Evolutionary conservation across 2,888 invertebrate genomes (phyloP).

Genomic region (Tipula lateralis): DNA sequence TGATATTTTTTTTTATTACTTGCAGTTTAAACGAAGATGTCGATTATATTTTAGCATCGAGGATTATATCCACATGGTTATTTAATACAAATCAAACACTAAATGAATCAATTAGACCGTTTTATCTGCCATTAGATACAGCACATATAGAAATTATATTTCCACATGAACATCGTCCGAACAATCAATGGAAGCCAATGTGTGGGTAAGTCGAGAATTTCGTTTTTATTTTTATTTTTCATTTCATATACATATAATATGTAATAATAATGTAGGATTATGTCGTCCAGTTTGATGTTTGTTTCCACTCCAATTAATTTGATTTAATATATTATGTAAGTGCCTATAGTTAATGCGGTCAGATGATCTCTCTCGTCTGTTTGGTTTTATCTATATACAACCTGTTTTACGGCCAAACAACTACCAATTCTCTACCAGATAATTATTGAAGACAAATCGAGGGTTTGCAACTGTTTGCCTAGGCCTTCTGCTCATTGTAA

Average conservation of each 20-base stretch:
- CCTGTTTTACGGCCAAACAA: too few species aligned
- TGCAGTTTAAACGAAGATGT: slow-evolving; percentile 36
- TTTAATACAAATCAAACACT: slow-evolving; percentile 47
- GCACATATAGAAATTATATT: slow-evolving; percentile 50
- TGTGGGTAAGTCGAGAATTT: slow-evolving; percentile 44
- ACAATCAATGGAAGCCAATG: slow-evolving; percentile 46
- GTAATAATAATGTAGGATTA: slow-evolving; percentile 12
- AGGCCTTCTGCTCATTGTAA: too few species aligned
- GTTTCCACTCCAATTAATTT: not conserved
- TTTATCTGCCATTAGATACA: slow-evolving; percentile 44
- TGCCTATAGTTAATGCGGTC: not conserved
- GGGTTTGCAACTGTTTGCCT: too few species aligned
- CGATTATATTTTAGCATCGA: slow-evolving; percentile 48
- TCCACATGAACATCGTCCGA: slow-evolving; percentile 46
- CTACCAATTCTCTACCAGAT: too few species aligned
- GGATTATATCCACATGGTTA: slow-evolving; percentile 49
- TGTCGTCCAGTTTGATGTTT: slow-evolving; percentile 1
- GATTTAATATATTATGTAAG: not conserved
- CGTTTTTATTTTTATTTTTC: not conserved
- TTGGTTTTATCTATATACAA: too few species aligned
- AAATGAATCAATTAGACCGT: slow-evolving; percentile 38
- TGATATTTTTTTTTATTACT: slow-evolving; percentile 15
- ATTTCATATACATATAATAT: not conserved
- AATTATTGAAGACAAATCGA: too few species aligned
- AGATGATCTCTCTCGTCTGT: too few species aligned